Conservation (phyloP, 2,888 invertebrate species). For the Cantharis flavilabris region DNA sequence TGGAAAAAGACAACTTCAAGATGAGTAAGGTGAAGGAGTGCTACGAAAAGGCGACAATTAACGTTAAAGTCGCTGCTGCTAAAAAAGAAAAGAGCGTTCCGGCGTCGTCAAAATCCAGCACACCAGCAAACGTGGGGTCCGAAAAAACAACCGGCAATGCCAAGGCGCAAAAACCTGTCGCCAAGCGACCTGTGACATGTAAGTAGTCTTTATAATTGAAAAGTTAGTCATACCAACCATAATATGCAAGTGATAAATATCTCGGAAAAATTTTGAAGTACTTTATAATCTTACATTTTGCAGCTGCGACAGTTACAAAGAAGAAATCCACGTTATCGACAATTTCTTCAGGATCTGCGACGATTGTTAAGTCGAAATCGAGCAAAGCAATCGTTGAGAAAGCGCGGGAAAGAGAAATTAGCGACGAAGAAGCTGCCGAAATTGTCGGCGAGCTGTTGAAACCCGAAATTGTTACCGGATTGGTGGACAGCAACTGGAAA, state of each 20-base stretch:
- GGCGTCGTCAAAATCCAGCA: slow-evolving; percentile 58
- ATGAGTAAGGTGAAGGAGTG: slow-evolving; percentile 93
- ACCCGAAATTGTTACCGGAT: slow-evolving; percentile 64
- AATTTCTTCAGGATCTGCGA: slow-evolving; percentile 52
- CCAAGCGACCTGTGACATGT: slow-evolving; percentile 47
- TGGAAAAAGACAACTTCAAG: slow-evolving; percentile 90
- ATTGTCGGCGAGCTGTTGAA: slow-evolving; percentile 70
- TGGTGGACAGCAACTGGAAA: slow-evolving; percentile 86
- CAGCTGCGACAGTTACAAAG: slow-evolving; percentile 1
- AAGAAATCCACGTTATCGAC: slow-evolving; percentile 31
- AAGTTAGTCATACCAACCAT: no score
- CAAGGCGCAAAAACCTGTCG: slow-evolving; percentile 12
- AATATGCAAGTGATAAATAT: no score
- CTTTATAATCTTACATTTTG: neutral
- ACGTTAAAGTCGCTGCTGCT: slow-evolving; percentile 68
- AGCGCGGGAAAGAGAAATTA: slow-evolving; percentile 68
- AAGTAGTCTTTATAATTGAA: neutral
- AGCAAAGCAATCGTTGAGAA: slow-evolving; percentile 30
- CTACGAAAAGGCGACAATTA: slow-evolving; percentile 89
- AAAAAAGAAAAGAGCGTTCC: slow-evolving; percentile 66
- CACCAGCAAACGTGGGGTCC: slow-evolving; percentile 21
- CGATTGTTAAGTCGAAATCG: slow-evolving; percentile 40
- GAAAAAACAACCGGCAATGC: slow-evolving; percentile 5
- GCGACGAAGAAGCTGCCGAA: slow-evolving; percentile 78
- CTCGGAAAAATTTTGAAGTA: no score